phyloP scores from a whole-genome alignment of 1,140 invertebrate genomes.

The Lordiphosa clarofinis region DNA sequence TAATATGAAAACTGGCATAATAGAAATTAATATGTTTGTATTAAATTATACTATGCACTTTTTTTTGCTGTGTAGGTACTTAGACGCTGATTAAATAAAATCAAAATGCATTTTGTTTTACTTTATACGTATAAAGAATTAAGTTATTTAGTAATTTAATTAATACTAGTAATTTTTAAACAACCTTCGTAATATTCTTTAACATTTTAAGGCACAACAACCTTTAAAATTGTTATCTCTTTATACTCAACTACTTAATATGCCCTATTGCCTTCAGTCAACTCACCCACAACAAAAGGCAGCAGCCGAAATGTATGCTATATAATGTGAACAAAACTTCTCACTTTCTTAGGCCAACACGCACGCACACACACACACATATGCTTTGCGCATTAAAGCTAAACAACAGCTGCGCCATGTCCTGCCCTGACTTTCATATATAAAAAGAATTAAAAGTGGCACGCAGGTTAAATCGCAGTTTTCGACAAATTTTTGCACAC shows the following conservation, averaged over 20 bases:
- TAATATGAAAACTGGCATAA: no score
- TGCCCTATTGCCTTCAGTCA: slow-evolving; percentile 12
- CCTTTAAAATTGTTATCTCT: no score
- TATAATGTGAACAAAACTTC: slow-evolving; percentile 5
- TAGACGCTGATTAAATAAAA: no score
- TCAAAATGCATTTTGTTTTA: no score
- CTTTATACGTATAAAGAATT: neutral
- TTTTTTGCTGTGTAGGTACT: no score
- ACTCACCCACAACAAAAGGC: no score
- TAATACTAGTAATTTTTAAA: no score
- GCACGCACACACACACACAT: slow-evolving; percentile 9
- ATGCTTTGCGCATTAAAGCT: slow-evolving; percentile 19
- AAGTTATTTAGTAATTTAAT: no score
- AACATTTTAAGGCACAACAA: no score
- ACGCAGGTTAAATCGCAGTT: slow-evolving; percentile 23
- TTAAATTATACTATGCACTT: no score
- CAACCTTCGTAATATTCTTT: no score
- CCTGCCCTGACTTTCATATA: neutral
- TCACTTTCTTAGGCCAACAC: slow-evolving; percentile 5
- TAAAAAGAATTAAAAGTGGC: slow-evolving; percentile 41
- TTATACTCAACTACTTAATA: slow-evolving; percentile 2
- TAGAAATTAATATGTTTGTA: no score
- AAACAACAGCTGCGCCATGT: slow-evolving; percentile 14
- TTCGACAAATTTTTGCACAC: slow-evolving; percentile 60
- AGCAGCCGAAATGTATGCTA: slow-evolving; percentile 4